Conservation (phyloP, 2,888 invertebrate species). For the Trichacis sp. region DNA sequence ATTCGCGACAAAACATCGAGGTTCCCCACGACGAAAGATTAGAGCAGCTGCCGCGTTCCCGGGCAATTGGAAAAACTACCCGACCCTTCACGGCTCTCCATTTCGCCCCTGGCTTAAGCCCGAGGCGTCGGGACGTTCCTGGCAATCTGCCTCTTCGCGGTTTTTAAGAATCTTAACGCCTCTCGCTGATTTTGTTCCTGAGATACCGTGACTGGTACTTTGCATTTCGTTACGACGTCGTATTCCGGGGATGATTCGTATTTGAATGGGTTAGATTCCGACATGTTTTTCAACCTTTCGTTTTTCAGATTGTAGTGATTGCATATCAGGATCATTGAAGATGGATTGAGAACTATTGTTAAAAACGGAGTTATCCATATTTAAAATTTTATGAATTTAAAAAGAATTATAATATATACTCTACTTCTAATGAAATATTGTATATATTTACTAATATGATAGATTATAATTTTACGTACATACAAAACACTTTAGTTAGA, state of each 20-base stretch:
- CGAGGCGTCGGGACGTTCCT: slow-evolving; percentile 8
- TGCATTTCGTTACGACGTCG: slow-evolving; percentile 56
- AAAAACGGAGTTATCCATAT: no score
- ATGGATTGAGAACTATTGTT: no score
- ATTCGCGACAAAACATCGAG: slow-evolving; percentile 48
- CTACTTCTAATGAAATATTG: no score
- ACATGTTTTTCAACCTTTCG: no score
- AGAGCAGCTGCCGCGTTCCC: slow-evolving; percentile 66
- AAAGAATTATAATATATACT: no score
- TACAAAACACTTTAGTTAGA: no score
- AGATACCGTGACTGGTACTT: slow-evolving; percentile 56
- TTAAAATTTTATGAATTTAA: no score
- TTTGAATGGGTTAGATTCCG: slow-evolving; percentile 39
- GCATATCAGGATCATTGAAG: no score
- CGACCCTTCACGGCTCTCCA: slow-evolving; percentile 34
- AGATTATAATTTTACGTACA: no score
- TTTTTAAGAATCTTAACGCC: slow-evolving; percentile 63
- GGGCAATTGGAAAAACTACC: slow-evolving; percentile 67
- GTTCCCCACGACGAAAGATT: slow-evolving; percentile 54
- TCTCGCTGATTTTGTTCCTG: slow-evolving; percentile 46
- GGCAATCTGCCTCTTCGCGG: slow-evolving; percentile 55
- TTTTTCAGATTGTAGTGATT: no score
- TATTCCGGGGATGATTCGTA: slow-evolving; percentile 48
- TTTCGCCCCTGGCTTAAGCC: slow-evolving; percentile 18
- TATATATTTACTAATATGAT: no score